Base-by-base conservation (phyloP, 2,888 invertebrate genomes). In the Odontocolon sp. region DNA sequence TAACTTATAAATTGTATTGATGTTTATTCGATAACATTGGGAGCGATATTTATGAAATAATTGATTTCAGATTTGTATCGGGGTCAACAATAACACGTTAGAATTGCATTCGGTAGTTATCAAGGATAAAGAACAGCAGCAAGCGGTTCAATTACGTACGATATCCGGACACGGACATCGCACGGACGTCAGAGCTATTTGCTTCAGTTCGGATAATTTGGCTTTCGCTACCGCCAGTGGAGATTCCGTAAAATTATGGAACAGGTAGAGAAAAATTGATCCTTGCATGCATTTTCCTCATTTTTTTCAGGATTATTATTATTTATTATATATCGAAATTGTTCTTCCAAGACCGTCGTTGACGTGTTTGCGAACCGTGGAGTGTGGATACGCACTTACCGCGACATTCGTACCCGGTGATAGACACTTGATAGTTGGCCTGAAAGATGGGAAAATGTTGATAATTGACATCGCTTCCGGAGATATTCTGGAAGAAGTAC, bases 161-260 rank as follows among this genome's bases (percentile, higher is more conserved):
- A 92, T 98, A 50, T 92, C 92, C 0, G 92, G 92, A 76, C 94
- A 95, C 9, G 99, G 99, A 0, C 99, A 99, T 91, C 95, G 97
- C 69, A 95, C 95, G 50, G 97, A 99, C 87, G 95, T 98, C 3
- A 93, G 97, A 57, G 94, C 96, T 18, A 92, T 99, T 18, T 93
- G 95, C 66, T 97, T 99, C 88, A 98, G 97, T 88, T 96, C 96
- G 1, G 98, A 99, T 90, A 97, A 96, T 87, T 92, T 97, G 73
- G 96, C 96, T 0, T 92, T 99, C 72, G 93, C 96, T 0, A 96
- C 98, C 0, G 98, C 95, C 0, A 95, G 98, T 80, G 95, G 94
- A 0, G 97, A 98, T 83, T 94, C 95, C 4, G 92, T 98, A 33
- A 99, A 99, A 92, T 91, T 99, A 59, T 99, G 99, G 99, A 98